These are phyloP conservation scores for Hydrozoanthus gracilis DNA, from an alignment of 92 coral and sea anemone genomes.

Conservation along the genomic window DNA sequence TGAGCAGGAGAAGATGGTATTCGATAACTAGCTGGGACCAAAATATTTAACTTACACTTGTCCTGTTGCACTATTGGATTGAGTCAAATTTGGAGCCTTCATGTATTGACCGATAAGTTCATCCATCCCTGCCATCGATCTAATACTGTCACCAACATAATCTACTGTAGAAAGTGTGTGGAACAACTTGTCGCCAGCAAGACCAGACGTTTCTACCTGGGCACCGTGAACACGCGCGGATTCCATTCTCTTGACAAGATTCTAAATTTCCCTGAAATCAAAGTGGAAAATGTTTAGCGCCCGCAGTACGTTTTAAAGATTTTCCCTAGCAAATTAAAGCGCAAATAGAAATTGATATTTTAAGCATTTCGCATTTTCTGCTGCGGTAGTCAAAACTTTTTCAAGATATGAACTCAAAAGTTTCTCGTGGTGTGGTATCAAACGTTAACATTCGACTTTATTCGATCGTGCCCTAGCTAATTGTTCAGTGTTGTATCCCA, in stretches of 20 bases:
- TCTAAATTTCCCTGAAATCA: neutral
- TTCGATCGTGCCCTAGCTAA: too few species aligned
- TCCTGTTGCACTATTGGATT: neutral
- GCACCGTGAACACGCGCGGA: constrained; percentile 14
- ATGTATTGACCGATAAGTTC: constrained; percentile 25
- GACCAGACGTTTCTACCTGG: neutral
- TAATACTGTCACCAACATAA: constrained; percentile 11
- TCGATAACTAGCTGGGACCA: too few species aligned
- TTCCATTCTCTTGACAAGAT: constrained; percentile 19
- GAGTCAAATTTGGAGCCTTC: constrained; percentile 10
- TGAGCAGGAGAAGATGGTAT: too few species aligned
- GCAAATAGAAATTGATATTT: neutral
- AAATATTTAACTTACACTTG: constrained; percentile 19
- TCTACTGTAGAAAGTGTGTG: constrained; percentile 32
- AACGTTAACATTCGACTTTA: too few species aligned
- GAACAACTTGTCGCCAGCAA: constrained; percentile 19
- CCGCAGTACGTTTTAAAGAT: too few species aligned
- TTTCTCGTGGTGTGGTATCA: too few species aligned
- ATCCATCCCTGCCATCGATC: constrained; percentile 34
- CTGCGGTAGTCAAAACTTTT: too few species aligned
- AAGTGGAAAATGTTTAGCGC: neutral
- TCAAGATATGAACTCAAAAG: too few species aligned
- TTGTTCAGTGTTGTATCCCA: too few species aligned
- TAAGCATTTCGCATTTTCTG: neutral
- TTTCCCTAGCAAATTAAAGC: neutral